Evolutionary conservation across 2,888 invertebrate genomes (phyloP), one percentile per base, ranked within the genome.

Genomic region (Caenorhabditis sulstoni): DNA sequence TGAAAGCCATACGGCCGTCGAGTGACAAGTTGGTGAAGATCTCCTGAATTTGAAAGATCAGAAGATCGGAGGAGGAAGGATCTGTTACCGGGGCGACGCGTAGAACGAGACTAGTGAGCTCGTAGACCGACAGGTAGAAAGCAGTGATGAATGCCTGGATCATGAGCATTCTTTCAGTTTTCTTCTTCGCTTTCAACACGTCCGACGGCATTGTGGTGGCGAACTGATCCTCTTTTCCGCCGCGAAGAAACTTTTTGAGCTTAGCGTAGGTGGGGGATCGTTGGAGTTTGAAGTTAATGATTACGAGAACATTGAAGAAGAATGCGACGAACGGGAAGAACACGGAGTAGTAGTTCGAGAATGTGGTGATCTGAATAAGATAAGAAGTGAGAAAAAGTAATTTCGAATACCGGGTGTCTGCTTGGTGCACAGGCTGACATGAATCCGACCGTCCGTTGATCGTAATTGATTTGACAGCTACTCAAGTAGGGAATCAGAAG

Each of bases 261-360:
- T 71, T 71, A 0, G 71, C 64, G 20, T 64, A 71, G 1, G 62
- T 71, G 5, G 71, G 64, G 20, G 71, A 71, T 41, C 71, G 20
- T 71, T 71, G 71, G 3, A 71, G 71, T 64, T 71, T 71, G 50
- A 71, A 71, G 39, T 71, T 71, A 23, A 71, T 62, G n/a, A 71
- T 71, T 16, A 71, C 71, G 7, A 71, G 49, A 4, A 71, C 64
- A 20, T 71, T 71, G 50, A 71, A 71, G 37, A 71, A 71, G 44
- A 71, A 71, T 0, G 71, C 71, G 7, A 71, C 71, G 22, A 71
- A 71, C 0, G 71, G 71, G 9, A 71, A 71, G 64, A 71, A 71
- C 14, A 71, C 71, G 3, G 71, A 71, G 16, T 71, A 71, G 50
- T 71, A 71, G 44, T 71, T 71, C 0, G 71, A 71, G 44, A 71